Base-by-base conservation (phyloP, 2,888 invertebrate genomes). In the Hecatera dysodea region DNA sequence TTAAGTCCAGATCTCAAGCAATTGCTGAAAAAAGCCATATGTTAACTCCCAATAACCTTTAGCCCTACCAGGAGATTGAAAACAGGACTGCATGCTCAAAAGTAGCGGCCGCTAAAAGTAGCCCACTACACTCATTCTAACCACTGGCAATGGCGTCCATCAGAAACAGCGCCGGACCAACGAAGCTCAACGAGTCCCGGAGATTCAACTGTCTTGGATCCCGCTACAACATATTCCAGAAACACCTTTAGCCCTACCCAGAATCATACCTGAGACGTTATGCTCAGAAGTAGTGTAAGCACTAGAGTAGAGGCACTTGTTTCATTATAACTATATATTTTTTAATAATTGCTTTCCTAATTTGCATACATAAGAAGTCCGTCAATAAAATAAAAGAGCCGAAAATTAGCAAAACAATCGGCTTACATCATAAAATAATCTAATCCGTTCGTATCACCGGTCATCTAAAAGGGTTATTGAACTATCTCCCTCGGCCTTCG, bases 391-490 rank as follows among this genome's bases (percentile, higher is more conserved):
- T 15, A 48, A 75, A 12, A 27, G 5, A 12, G 6, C 15, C 11
- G 2, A n/a, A 24, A 55, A 73, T 67, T 55, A 65, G 63, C 67
- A 73, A 68, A 66, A 67, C 67, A 76, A 63, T 77, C 60, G 55
- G 53, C 60, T 72, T 56, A 69, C 82, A 85, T 86, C 86, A 88
- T 88, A 90, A 83, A 83, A 88, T 89, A 90, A 86, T 90, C 86
- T 90, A 91, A 93, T 92, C 83, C 82, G 85, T 29, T 82, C 80
- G 86, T 87, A 89, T 90, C 91, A 92, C 89, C 93, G 96, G 96
- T 95, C 96, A 96, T 91, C 84, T 84, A 52, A 87, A 92, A 93
- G 94, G 95, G 96, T 95, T 95, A 92, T 94, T 95, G 94, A 95
- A 94, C 94, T 93, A 94, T 93, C 92, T 90, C 91, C 92, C 92